Percentiles rank a stretch among this genome's conserved stretches.
phyloP scores from a whole-genome alignment of 2,797 vertebrate genomes.

The Diceros bicornis region DNA sequence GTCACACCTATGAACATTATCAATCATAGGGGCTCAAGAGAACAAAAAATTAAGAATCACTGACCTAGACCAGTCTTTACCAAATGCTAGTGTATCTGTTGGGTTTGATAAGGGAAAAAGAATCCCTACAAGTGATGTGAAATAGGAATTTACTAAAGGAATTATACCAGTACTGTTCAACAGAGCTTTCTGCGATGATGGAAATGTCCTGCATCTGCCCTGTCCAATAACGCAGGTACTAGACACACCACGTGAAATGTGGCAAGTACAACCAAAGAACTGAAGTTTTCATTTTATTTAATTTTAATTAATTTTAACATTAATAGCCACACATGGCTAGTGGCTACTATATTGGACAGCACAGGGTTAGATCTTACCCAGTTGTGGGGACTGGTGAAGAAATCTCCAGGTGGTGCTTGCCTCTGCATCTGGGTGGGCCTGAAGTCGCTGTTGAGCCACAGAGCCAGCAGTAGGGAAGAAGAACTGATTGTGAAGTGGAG shows the following conservation, averaged over 20 bases:
- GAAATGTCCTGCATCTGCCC: background rate
- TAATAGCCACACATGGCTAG: background rate
- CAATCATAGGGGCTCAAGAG: background rate
- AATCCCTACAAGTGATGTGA: background rate
- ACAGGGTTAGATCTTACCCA: background rate
- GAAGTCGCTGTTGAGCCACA: background rate
- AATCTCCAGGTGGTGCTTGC: background rate
- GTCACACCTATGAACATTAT: no score
- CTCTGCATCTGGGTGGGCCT: background rate
- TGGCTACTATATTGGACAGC: background rate
- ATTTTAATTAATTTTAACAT: slow-evolving; percentile 7
- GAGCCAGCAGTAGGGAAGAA: background rate
- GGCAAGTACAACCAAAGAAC: background rate
- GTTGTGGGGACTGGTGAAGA: background rate
- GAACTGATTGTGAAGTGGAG: no score
- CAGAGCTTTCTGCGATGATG: background rate
- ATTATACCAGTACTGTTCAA: background rate
- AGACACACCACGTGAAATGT: background rate
- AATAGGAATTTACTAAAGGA: background rate
- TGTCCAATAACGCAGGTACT: background rate
- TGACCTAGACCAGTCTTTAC: background rate
- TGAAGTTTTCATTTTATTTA: background rate
- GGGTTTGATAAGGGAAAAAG: background rate
- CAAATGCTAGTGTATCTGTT: background rate
- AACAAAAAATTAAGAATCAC: background rate